phyloP scores from a whole-genome alignment of 2,113 vertebrate species.

The Carollia perspicillata region DNA sequence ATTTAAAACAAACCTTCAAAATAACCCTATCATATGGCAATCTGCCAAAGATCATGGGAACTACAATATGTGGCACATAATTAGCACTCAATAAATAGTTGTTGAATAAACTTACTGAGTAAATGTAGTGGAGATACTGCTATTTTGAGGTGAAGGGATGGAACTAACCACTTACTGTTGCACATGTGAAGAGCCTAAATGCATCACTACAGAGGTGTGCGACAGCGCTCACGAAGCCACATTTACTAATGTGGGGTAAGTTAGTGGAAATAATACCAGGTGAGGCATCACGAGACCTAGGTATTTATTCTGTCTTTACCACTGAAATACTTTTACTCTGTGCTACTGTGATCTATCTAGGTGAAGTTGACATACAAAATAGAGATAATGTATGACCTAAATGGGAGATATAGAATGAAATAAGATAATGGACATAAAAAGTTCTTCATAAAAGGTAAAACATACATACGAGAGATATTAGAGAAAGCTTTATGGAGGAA shows the following conservation, averaged over 20 bases:
- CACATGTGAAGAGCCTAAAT: background rate
- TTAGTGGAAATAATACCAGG: background rate
- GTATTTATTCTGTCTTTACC: background rate
- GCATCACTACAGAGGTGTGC: background rate
- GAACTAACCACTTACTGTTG: background rate
- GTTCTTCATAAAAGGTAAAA: background rate
- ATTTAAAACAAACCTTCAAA: slow-evolving; percentile 15
- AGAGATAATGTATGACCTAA: background rate
- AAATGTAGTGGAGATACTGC: background rate
- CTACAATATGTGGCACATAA: background rate
- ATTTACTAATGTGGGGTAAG: background rate
- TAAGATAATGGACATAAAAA: background rate
- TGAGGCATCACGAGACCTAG: background rate
- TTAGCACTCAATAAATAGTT: slow-evolving; percentile 3
- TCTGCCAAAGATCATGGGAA: background rate
- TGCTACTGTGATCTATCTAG: background rate
- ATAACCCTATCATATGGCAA: background rate
- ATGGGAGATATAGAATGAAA: background rate
- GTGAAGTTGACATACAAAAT: background rate
- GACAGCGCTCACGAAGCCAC: background rate
- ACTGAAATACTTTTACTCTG: background rate
- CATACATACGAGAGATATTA: background rate
- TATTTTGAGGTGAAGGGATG: background rate
- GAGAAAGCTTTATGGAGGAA: background rate
- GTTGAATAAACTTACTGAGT: background rate